Base-by-base conservation (phyloP, 2,888 invertebrate species). In the Drosophila testacea region DNA sequence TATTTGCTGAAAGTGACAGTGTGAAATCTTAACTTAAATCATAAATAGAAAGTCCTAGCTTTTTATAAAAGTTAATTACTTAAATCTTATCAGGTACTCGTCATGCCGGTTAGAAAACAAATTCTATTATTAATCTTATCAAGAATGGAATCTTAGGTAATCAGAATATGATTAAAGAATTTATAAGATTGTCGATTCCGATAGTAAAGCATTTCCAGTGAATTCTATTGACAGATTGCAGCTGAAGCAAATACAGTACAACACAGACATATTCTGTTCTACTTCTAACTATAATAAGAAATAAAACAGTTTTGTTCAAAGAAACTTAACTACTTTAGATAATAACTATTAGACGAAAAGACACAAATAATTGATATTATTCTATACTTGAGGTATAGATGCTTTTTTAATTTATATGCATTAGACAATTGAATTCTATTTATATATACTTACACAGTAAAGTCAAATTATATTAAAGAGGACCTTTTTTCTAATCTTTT, bases 31-130 rank as follows among this genome's bases (percentile, higher is more conserved):
- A 7, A 42, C 6, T 11, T 6, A 10, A 46, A 56, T 56, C 28
- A 11, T 4, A 16, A 16, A 16, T 16, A 6, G 44, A 36, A 34
- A 22, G 4, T 55, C 9, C 9, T 13, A 4, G 9, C 9, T 9
- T 6, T 7, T 22, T 30, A 16, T 13, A 22, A 28, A 44, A 13
- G 4, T 38, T 1, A 6, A 36, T 27, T 30, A 4, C 7, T 11
- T 30, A 46, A 38, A 13, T 41, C 13, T 39, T 63, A 63, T 63
- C 56, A 27, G 0, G 10, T 7, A 54, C 55, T 36, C 32, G 39
- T 38, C 27, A 46, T 13, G 55, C 10, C 6, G 44, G 2, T 41
- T 1, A 11, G 39, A 30, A 41, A 36, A 9, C 22, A 30, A 41
- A 16, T 30, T 4, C 16, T 22, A 22, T 4, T 9, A 10, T 5